Base-by-base conservation (phyloP, 2,888 invertebrate genomes). In the Microdon myrmicae region DNA sequence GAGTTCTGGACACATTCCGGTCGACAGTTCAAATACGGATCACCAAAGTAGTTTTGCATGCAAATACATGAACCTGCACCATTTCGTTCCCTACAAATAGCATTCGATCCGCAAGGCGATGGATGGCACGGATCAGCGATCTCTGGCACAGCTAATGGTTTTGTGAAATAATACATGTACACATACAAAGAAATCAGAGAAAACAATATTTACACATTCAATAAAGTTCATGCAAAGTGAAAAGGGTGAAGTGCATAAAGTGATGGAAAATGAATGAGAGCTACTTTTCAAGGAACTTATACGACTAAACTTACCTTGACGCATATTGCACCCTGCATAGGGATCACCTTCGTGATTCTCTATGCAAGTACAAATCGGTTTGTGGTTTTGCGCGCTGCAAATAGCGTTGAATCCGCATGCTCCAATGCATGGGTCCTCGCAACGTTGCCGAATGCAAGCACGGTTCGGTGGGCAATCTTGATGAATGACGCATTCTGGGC, bases 1-100 rank as follows among this genome's bases (percentile, higher is more conserved):
- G 89, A 87, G 77, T 93, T 93, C 70, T 90, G 85, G n/a, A 92
- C 87, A 77, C 94, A 94, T 83, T 94, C 92, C 16, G 93, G 93
- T 74, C 91, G 84, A 77, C 94, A 94, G 73, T 90, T 90, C 29
- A 88, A 82, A 72, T 93, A 92, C 2, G 93, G 93, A 81, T 93
- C 92, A 41, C 94, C 93, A 72, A 87, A 89, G 78, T 91, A 93
- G 72, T 91, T 90, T 53, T 87, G 85, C 67, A 90, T 81, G 80
- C 93, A 94, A 66, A 86, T 83, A 78, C 93, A 94, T 61, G 92
- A 90, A 34, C 92, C 92, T 49, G 88, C 88, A 69, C 89, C 90
- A 73, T 89, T 86, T 72, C 87, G 84, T 81, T 90, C 90, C 79
- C 87, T 89, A 79, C 94, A 94, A 69, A 90, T 80, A 39, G 94